A percentile compares a stretch with the other conserved stretches of the same genome.
phyloP scores from a whole-genome alignment of 2,797 vertebrate species.

The Enteromius mattozi region DNA sequence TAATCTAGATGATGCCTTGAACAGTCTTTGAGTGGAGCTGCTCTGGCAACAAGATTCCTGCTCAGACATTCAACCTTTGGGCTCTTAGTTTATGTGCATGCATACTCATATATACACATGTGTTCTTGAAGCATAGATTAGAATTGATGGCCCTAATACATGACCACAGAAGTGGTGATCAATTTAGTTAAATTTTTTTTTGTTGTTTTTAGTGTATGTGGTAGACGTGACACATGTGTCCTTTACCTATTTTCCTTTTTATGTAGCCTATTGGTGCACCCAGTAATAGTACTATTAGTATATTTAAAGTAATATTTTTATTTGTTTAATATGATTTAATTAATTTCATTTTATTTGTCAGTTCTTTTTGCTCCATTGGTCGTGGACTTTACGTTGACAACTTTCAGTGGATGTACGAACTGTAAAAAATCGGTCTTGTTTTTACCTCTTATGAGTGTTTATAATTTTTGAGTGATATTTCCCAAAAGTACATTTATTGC shows the following conservation, averaged over 20 bases:
- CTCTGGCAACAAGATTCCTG: conserved; percentile 34
- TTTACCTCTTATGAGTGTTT: not conserved
- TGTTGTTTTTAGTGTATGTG: not conserved
- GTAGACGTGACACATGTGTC: not conserved
- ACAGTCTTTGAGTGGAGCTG: conserved; percentile 37
- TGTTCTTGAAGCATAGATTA: not conserved
- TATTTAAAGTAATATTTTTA: not conserved
- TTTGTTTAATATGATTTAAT: not conserved
- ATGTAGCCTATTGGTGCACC: too few relatives aligned
- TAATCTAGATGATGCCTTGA: conserved; percentile 76
- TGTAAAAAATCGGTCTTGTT: not conserved
- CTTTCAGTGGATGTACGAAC: not conserved
- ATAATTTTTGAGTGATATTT: not conserved
- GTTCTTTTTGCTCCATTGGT: not conserved
- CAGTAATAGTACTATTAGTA: too few relatives aligned
- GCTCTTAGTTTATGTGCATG: not conserved
- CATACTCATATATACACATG: not conserved
- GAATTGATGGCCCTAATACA: not conserved
- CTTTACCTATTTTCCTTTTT: too few relatives aligned
- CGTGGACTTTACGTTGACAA: not conserved
- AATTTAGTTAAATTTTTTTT: not conserved
- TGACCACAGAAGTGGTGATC: not conserved
- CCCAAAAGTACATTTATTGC: not conserved
- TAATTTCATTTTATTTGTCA: not conserved
- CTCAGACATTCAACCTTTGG: conserved; percentile 6